Base-by-base conservation (phyloP, 2,113 vertebrate species). In the Lanius ludovicianus region DNA sequence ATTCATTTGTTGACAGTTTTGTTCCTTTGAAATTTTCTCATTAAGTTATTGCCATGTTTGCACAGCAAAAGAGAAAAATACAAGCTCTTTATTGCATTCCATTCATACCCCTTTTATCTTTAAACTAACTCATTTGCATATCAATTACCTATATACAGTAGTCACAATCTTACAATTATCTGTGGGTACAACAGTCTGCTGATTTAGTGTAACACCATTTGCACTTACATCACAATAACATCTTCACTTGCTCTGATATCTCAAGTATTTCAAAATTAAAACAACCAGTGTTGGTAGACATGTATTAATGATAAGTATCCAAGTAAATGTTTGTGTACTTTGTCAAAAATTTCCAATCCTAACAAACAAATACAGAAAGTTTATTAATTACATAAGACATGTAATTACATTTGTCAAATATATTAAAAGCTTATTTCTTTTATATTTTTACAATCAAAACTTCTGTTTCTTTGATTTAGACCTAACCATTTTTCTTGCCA, bases 11-110 rank as follows among this genome's bases (percentile, higher is more conserved):
- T 92, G 88, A 90, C 81, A 94, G 70, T 70, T 96, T 93, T 95
- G 35, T 80, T 88, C 68, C 52, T 94, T 94, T 93, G 68, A 95
- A 96, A 92, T 83, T 80, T 85, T 68, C 68, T 93, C 94, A 93
- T 97, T 92, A 95, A 75, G 47, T 87, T 95, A 90, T 92, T 90
- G 73, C 86, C 37, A 23, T 88, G 71, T 93, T 96, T 97, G 93
- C 79, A 78, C 52, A 95, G 90, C 39, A 74, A 68, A 89, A 86
- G 60, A 94, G 68, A 93, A 93, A 94, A 95, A 95, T 39, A 86
- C 46, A 86, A 92, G 64, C 60, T 93, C 83, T 91, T 93, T 74
- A 67, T 22, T 86, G 60, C 71, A 70, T 90, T 81, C 75, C 78
- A 93, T 92, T 80, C 89, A 92, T 78, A 65, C 7, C 4, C 16